phyloP scores from a whole-genome alignment of 2,797 vertebrate species.

The Lacerta viridis region DNA sequence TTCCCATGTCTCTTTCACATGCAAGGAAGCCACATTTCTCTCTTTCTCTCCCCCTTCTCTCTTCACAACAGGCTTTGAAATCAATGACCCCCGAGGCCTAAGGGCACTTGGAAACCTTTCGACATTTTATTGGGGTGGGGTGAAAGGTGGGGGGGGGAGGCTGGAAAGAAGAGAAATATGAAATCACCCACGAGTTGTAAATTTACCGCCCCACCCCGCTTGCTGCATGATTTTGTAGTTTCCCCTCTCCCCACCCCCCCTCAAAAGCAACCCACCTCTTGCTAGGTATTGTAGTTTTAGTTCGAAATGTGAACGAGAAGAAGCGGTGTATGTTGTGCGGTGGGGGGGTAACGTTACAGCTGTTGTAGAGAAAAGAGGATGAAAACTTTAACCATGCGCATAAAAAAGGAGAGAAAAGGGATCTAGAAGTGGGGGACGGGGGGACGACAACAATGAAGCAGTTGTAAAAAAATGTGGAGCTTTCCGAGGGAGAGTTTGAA shows the following conservation, averaged over 20 bases:
- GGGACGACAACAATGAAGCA: background rate
- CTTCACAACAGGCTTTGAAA: slow-evolving; percentile 42
- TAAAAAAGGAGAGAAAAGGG: background rate
- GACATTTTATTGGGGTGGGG: background rate
- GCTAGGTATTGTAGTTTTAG: background rate
- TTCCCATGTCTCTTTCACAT: slow-evolving; percentile 36
- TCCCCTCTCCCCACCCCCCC: background rate
- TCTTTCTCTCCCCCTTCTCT: background rate
- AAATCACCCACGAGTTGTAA: slow-evolving; percentile 36
- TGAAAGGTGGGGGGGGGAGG: background rate
- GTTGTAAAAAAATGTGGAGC: background rate
- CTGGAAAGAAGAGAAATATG: slow-evolving; percentile 38
- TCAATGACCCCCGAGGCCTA: slow-evolving; percentile 71
- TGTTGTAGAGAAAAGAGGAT: background rate
- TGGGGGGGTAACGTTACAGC: background rate
- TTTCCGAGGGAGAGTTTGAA: background rate
- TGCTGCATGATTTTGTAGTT: background rate
- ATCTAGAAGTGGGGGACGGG: no score
- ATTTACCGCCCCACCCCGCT: background rate
- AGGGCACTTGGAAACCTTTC: slow-evolving; percentile 54
- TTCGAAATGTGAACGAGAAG: background rate
- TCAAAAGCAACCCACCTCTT: background rate
- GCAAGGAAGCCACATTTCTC: slow-evolving; percentile 43
- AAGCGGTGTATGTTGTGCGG: background rate
- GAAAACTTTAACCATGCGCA: slow-evolving; percentile 47